These are phyloP conservation scores for Chloropsis cyanopogon DNA, from an alignment of 2,113 vertebrate species.

Conservation along the genomic window DNA sequence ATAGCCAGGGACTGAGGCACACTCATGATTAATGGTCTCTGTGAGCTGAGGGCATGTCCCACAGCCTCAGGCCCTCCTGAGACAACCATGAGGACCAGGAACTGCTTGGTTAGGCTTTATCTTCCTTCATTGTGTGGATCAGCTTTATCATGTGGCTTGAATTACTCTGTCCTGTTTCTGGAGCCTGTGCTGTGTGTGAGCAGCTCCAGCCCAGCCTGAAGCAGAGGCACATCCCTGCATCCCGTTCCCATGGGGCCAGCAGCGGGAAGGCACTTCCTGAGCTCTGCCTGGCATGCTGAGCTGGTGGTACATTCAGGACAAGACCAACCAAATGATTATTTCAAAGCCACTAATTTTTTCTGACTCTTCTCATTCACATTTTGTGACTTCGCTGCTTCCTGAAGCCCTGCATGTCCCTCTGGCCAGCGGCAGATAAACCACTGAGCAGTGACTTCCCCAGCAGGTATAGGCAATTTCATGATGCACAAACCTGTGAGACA, in stretches of 20 bases:
- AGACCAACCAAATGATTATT: not conserved
- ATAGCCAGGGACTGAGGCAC: not conserved
- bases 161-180: not conserved
- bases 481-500: not conserved
- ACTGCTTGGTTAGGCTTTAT: not conserved
- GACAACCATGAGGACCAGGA: not conserved
- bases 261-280: rapidly evolving
- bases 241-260: rapidly evolving
- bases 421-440: not conserved
- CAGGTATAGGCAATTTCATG: not conserved
- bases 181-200: not conserved
- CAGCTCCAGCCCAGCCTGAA: not conserved
- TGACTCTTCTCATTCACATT: not conserved
- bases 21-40: slow-evolving; percentile 15
- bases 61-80: not conserved
- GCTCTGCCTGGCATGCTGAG: rapidly evolving
- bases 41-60: not conserved
- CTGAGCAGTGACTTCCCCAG: not conserved
- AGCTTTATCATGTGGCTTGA: not conserved
- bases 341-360: not conserved
- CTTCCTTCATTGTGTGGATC: not conserved
- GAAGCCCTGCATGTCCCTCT: not conserved
- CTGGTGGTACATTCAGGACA: not conserved
- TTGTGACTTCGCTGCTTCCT: not conserved
- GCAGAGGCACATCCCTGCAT: not conserved